Evolutionary conservation across 1,140 invertebrate species (phyloP), one percentile per base, ranked within the genome.

Genomic region (Atta colombica): DNA sequence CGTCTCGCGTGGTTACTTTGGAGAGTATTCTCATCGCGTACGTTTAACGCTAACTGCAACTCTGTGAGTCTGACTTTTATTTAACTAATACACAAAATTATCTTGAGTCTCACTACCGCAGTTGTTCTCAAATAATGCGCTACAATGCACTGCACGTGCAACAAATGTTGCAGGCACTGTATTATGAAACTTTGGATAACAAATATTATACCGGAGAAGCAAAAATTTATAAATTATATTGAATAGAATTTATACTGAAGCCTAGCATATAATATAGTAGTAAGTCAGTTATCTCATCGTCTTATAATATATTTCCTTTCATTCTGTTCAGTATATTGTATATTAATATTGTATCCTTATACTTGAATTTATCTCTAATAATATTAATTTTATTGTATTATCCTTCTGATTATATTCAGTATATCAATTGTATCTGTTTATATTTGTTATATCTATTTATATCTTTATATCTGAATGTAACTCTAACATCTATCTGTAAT

Each of bases 51-150:
- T 60, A 82, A 72, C 68, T 61, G 12, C 25, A 14, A 28, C 68
- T 49, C 10, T 61, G 35, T 12, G 35, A 71, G 21, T 6, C 3
- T 14, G 55, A 74, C 69, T 84, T 84, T 84, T 84, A 61, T 75
- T 84, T 75, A 84, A 61, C 65, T 28, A 21, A 80, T 53, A 81
- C 14, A 71, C 25, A 45, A 25, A 0, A 74, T 39, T 49, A 12
- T 49, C 53, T 72, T 60, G 25, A 39, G 12, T 51, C 25, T 49
- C 39, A 0, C 14, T 51, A 35, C 5, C 14, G 12, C 14, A 28
- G 14, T 61, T 61, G 18, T 81, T 81, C 58, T 60, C 55, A 18
- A 75, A 84, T 21, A 25, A 60, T 31, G 35, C 25, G 5, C 31
- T 3, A 53, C 31, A n/a, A 3, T 25, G 28, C n/a, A 1, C 8